Evolutionary conservation across 1,140 invertebrate genomes (phyloP), one percentile per base, ranked within the genome.

Genomic region (Branchinecta lindahli): DNA sequence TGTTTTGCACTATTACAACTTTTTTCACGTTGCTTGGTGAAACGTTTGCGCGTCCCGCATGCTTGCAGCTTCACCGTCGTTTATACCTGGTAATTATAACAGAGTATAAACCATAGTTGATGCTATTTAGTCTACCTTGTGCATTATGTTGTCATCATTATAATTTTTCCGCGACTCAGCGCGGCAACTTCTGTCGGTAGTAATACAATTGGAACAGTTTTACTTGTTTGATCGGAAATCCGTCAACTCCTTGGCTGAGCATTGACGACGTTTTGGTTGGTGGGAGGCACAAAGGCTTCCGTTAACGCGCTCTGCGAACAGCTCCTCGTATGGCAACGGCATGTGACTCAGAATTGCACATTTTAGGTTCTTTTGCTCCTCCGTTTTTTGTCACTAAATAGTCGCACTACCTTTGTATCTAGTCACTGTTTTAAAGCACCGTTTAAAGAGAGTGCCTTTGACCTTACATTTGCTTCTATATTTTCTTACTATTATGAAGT

Each of bases 371-470:
- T 3, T 61, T 15, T 61, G 18, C 18, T 15, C 18, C 52, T 61
- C 12, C 12, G 52, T 15, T 61, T 61, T 20, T 61, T 15, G 18
- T 20, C 52, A 61, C 52, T 15, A 20, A 12, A 20, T 6, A 1
- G 52, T 61, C 33, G 33, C 52, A 61, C 52, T 61, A 61, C 52
- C 52, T 61, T 61, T 20, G 52, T 20, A 61, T 61, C 52, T 61
- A 61, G 52, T 61, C 52, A 61, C 52, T 20, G 12, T 61, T 52
- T 61, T 61, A 20, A 15, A 15, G 52, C 52, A 61, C 52, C 52
- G 12, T 61, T 61, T 61, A 33, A 33, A 15, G 12, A 61, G 52
- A 61, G 52, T 61, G 52, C 52, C 52, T 61, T 61, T 61, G 18
- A 61, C 12, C 52, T 61, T 61, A 61, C 12, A 61, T 61, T 20